phyloP scores from a whole-genome alignment of 2,888 invertebrate genomes.

The Hypsopygia costalis region DNA sequence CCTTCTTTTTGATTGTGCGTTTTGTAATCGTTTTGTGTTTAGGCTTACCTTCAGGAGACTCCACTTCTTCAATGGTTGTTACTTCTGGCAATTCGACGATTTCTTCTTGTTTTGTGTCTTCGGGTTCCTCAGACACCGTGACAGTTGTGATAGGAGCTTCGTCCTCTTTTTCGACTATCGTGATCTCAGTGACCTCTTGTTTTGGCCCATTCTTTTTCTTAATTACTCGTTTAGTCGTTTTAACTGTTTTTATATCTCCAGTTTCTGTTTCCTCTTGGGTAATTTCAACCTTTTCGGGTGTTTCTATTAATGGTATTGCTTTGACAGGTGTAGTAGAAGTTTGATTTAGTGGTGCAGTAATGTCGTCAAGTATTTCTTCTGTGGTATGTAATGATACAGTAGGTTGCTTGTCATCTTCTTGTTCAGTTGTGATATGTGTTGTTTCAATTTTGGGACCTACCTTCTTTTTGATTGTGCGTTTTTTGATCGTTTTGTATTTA shows the following conservation, averaged over 20 bases:
- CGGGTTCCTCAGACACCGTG: neutral
- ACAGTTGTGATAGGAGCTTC: constrained; percentile 45
- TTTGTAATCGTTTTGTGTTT: constrained; percentile 38
- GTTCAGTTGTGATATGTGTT: constrained; percentile 44
- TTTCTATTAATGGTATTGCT: neutral
- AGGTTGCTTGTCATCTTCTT: constrained; percentile 1
- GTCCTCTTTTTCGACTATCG: constrained; percentile 57
- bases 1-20: constrained; percentile 32
- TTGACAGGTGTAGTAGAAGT: neutral
- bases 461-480: constrained; percentile 58
- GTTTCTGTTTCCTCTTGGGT: constrained; percentile 22
- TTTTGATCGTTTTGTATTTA: constrained; percentile 20
- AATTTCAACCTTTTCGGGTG: constrained; percentile 24
- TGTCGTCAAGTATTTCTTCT: constrained; percentile 2
- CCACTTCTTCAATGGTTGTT: constrained; percentile 34
- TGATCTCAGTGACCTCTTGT: constrained; percentile 61
- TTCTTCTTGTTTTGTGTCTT: too few relatives aligned
- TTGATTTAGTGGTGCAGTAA: neutral
- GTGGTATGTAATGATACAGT: neutral
- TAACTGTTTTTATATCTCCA: constrained; percentile 22
- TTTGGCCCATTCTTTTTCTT: constrained; percentile 62
- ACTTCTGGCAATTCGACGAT: constrained; percentile 27
- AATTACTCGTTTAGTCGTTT: constrained; percentile 58
- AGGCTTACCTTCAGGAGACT: constrained; percentile 25
- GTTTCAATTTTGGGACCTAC: constrained; percentile 33